phyloP scores from a whole-genome alignment of 92 coral and sea anemone genomes.

The Porites divaricata region DNA sequence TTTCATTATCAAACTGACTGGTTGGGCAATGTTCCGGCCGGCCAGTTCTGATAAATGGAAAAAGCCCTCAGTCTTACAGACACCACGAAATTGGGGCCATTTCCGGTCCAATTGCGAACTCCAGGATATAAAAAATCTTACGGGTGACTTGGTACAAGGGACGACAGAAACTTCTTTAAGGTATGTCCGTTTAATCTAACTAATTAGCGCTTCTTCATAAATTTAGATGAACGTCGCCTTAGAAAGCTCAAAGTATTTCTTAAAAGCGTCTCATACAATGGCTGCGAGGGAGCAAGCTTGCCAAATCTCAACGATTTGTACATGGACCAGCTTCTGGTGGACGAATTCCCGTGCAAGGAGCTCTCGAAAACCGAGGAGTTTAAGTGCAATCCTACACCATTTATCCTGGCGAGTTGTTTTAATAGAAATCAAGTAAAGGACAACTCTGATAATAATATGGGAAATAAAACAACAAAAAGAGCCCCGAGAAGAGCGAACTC shows the following conservation, averaged over 20 bases:
- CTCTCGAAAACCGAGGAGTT: constrained; percentile 65
- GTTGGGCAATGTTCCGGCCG: no score
- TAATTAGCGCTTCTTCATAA: no score
- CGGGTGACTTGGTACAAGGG: no score
- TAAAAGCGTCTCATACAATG: constrained; percentile 91
- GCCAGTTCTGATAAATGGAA: no score
- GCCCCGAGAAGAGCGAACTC: constrained; percentile 25
- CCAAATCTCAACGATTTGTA: constrained; percentile 89
- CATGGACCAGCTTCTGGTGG: constrained; percentile 71
- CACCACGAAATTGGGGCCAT: no score
- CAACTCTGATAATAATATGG: not conserved
- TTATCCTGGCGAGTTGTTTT: constrained; percentile 93
- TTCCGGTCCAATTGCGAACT: no score
- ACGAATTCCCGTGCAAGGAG: constrained; percentile 87
- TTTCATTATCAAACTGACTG: no score
- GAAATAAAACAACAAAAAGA: not conserved
- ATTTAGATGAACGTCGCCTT: constrained; percentile 86
- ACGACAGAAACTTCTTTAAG: no score
- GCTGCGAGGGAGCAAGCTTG: constrained; percentile 83
- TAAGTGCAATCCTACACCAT: constrained; percentile 92
- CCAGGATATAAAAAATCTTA: no score
- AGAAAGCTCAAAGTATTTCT: constrained; percentile 92
- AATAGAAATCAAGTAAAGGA: constrained; percentile 78
- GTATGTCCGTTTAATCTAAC: no score
- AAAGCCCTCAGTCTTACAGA: no score